phyloP scores from a whole-genome alignment of 2,797 vertebrate genomes.

The Semaprochilodus insignis region DNA sequence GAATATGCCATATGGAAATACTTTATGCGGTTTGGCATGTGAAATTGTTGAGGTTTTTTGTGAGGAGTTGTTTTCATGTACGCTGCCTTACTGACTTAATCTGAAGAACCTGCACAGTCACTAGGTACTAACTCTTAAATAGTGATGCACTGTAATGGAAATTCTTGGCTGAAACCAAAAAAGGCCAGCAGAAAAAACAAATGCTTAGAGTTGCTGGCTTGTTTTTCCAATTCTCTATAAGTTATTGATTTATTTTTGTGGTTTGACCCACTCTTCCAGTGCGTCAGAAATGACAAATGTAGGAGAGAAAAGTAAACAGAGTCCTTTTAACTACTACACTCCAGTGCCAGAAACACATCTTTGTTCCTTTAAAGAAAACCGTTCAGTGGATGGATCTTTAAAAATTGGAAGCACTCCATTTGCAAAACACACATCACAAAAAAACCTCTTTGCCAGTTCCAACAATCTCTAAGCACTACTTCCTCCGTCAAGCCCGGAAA shows the following conservation, averaged over 20 bases:
- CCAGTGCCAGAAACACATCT: no score
- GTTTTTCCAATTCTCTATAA: background rate
- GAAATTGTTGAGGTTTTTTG: conserved; percentile 10
- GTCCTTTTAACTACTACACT: no score
- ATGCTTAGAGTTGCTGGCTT: background rate
- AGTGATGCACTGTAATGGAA: background rate
- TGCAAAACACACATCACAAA: no score
- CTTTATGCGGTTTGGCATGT: conserved; percentile 16
- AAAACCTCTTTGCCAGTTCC: no score
- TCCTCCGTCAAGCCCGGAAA: no score
- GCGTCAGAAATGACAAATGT: background rate
- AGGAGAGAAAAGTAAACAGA: no score
- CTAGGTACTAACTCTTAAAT: background rate
- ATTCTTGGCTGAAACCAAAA: background rate
- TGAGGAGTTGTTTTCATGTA: background rate
- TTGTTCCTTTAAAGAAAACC: no score
- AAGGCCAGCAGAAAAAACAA: background rate
- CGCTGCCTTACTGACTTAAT: background rate
- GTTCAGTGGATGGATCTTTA: no score
- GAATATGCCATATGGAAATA: conserved; percentile 7
- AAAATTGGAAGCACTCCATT: no score
- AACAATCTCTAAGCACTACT: no score
- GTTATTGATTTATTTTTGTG: background rate
- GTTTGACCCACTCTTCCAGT: background rate
- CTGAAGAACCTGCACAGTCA: background rate